phyloP scores from a whole-genome alignment of 1,140 invertebrate species.

The Heterodera schachtii region DNA sequence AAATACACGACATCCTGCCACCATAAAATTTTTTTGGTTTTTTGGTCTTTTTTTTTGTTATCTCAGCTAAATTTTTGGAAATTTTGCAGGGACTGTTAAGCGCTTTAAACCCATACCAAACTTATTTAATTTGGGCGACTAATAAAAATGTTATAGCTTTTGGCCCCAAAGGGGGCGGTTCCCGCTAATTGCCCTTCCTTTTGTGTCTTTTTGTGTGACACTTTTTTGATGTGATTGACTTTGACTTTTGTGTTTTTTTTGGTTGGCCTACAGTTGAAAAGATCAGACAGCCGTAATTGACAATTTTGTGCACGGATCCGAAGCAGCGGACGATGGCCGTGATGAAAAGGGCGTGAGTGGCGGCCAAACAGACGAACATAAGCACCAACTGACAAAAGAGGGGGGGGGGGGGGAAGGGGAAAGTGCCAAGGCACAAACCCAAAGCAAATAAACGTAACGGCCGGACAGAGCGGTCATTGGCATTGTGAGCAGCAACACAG shows the following conservation, averaged over 20 bases:
- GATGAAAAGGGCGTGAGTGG: conserved; percentile 63
- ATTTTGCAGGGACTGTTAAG: too few species aligned
- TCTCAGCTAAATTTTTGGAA: too few species aligned
- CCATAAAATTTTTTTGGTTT: too few species aligned
- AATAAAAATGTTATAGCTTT: too few species aligned
- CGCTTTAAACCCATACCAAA: too few species aligned
- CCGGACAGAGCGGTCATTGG: conserved; percentile 57
- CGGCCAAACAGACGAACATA: conserved; percentile 62
- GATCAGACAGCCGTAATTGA: conserved; percentile 63
- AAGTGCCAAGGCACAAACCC: conserved; percentile 44
- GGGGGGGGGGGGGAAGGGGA: neutral
- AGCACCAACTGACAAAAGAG: conserved; percentile 49
- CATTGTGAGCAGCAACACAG: conserved; percentile 62
- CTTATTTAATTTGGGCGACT: too few species aligned
- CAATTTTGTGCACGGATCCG: conserved; percentile 56
- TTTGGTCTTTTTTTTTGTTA: too few species aligned
- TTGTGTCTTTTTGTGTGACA: too few species aligned
- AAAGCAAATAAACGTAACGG: conserved; percentile 55
- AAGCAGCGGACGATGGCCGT: conserved; percentile 62
- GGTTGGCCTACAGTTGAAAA: conserved; percentile 54
- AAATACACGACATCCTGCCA: too few species aligned
- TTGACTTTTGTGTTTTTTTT: neutral
- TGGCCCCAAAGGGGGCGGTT: too few species aligned
- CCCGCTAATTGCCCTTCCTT: too few species aligned
- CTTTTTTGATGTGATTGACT: too few species aligned